phyloP scores from a whole-genome alignment of 30 jellyfish, hydroid and myxozoan species.

The Cassiopea xamachana region DNA sequence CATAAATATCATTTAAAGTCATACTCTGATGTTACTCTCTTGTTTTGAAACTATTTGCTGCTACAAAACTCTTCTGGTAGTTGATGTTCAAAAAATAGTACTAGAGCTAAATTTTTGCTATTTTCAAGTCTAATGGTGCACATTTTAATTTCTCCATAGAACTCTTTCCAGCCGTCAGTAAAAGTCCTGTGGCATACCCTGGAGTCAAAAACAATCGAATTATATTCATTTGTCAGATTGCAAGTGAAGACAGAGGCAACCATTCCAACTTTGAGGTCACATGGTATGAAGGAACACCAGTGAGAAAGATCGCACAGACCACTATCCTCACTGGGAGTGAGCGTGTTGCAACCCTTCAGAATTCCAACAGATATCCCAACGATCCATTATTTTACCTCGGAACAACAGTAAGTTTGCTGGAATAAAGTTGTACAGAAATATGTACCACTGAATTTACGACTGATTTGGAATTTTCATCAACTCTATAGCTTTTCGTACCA shows the following conservation, averaged over 20 bases:
- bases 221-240: constrained; percentile 66
- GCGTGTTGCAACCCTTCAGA: constrained; percentile 54
- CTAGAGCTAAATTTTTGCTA: too few relatives aligned
- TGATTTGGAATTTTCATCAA: too few relatives aligned
- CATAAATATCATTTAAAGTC: too few relatives aligned
- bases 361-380: constrained; percentile 46
- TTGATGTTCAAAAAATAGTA: too few relatives aligned
- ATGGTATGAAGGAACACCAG: constrained; percentile 68
- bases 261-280: constrained; percentile 61
- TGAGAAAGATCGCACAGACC: not conserved
- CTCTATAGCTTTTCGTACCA: too few relatives aligned
- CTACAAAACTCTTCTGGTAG: too few relatives aligned
- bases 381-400: constrained; percentile 57
- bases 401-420: constrained; percentile 42
- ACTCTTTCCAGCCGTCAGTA: constrained; percentile 57
- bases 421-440: too few relatives aligned
- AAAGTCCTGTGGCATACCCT: constrained; percentile 63
- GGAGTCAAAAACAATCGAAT: constrained; percentile 71
- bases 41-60: too few relatives aligned
- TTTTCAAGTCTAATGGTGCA: too few relatives aligned
- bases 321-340: constrained; percentile 28
- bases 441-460: too few relatives aligned
- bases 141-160: constrained; percentile 45
- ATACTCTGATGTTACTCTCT: too few relatives aligned
- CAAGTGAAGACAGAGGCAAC: constrained; percentile 48